Evolutionary conservation across 2,113 vertebrate species (phyloP).

Genomic region (Grantiella picta): DNA sequence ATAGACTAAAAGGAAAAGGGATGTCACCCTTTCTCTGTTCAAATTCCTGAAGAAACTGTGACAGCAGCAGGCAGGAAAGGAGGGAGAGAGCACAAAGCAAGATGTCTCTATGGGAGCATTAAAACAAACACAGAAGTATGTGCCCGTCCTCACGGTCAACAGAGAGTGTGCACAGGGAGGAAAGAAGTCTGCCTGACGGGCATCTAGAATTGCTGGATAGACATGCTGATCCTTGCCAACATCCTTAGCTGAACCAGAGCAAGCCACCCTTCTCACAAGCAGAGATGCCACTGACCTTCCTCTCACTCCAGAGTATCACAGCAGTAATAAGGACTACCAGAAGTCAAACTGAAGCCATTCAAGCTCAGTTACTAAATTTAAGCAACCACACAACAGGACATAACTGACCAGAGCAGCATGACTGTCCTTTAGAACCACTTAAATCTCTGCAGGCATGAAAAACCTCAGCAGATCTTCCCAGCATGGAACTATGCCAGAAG

Average conservation of each 20-base stretch:
- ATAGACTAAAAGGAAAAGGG: neutral
- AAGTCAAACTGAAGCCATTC: neutral
- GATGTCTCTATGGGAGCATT: slow-evolving; percentile 29
- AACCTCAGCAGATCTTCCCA: slow-evolving; percentile 28
- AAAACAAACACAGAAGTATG: slow-evolving; percentile 31
- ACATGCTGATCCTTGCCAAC: neutral
- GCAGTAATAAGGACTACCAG: neutral
- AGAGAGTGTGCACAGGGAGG: neutral
- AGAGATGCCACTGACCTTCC: neutral
- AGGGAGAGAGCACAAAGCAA: neutral
- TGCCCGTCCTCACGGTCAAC: neutral
- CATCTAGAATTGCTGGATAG: neutral
- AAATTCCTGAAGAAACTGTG: neutral
- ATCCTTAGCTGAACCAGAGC: neutral
- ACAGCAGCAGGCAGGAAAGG: neutral
- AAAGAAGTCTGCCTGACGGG: neutral
- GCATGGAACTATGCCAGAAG: neutral
- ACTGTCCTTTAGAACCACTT: slow-evolving; percentile 36
- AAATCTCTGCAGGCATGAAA: slow-evolving; percentile 45
- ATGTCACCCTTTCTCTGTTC: neutral
- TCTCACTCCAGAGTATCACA: neutral
- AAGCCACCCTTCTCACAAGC: neutral
- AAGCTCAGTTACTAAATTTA: slow-evolving; percentile 36
- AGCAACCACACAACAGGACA: slow-evolving; percentile 23
- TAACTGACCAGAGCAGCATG: slow-evolving; percentile 44